These are phyloP conservation scores for Akabosia matsudoensis DNA, from an alignment of 1,140 invertebrate species.

Conservation along the genomic window DNA sequence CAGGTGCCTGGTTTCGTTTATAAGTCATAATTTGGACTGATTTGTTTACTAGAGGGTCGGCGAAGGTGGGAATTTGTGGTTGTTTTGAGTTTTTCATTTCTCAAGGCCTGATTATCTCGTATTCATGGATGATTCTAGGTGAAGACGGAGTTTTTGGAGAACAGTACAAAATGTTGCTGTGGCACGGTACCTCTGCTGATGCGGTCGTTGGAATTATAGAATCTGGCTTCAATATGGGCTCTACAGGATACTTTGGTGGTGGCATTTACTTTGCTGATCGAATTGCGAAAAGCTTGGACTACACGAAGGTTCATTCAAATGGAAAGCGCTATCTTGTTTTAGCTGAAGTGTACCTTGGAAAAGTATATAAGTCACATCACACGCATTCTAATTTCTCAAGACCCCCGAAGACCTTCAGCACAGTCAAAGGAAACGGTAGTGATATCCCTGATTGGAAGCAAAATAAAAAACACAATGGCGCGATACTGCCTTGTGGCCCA, in stretches of 20 bases:
- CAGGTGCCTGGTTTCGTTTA: too few species aligned
- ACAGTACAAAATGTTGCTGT: slow-evolving; percentile 1
- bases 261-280: slow-evolving; percentile 23
- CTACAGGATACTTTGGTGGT: neutral
- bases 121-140: neutral
- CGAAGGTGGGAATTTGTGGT: neutral
- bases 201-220: neutral
- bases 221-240: neutral
- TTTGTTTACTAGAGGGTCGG: neutral
- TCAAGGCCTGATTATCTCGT: neutral
- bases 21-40: neutral
- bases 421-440: neutral
- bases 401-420: neutral
- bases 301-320: neutral
- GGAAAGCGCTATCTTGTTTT: neutral
- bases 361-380: slow-evolving; percentile 14
- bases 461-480: neutral
- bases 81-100: too few species aligned
- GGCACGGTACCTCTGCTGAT: neutral
- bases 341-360: neutral
- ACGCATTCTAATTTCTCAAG: neutral
- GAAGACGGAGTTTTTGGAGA: neutral
- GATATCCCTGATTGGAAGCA: slow-evolving; percentile 9
- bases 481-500: slow-evolving; percentile 18
- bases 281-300: slow-evolving; percentile 8